Evolutionary conservation across 2,113 vertebrate species (phyloP).

Genomic region (Amblyornis subalaris): DNA sequence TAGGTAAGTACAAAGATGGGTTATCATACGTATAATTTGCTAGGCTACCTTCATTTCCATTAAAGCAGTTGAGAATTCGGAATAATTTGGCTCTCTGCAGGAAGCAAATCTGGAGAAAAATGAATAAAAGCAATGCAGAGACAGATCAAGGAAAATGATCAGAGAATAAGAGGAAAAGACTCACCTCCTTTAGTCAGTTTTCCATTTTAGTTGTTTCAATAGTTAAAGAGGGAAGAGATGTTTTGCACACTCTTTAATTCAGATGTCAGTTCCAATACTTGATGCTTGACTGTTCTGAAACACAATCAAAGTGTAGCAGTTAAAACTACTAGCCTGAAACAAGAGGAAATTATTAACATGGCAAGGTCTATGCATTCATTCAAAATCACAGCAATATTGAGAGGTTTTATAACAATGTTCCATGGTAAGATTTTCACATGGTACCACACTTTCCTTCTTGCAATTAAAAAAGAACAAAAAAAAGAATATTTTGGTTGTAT

Average conservation of each 20-base stretch:
- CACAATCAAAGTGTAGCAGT: slow-evolving; percentile 46
- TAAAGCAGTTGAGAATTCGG: not conserved
- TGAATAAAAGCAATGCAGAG: not conserved
- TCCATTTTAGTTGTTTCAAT: slow-evolving; percentile 54
- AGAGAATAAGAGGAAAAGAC: not conserved
- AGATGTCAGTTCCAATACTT: slow-evolving; percentile 40
- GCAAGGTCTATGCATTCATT: not conserved
- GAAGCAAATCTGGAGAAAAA: not conserved
- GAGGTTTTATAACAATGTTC: not conserved
- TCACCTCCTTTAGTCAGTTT: slow-evolving; percentile 71
- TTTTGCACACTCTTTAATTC: not conserved
- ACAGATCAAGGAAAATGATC: not conserved
- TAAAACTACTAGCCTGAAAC: slow-evolving; percentile 30
- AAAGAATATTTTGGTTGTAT: not conserved
- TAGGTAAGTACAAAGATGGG: not conserved
- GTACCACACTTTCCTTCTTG: not conserved
- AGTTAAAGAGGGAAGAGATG: slow-evolving; percentile 2
- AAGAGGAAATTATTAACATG: not conserved
- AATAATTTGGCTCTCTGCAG: not conserved
- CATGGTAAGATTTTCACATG: not conserved
- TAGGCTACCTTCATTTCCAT: not conserved
- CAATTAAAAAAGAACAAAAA: not conserved
- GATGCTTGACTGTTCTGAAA: slow-evolving; percentile 66
- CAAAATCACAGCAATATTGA: not conserved
- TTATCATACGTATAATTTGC: not conserved